Conservation (phyloP, 2,888 invertebrate species). For the Microplitis deprimator region DNA sequence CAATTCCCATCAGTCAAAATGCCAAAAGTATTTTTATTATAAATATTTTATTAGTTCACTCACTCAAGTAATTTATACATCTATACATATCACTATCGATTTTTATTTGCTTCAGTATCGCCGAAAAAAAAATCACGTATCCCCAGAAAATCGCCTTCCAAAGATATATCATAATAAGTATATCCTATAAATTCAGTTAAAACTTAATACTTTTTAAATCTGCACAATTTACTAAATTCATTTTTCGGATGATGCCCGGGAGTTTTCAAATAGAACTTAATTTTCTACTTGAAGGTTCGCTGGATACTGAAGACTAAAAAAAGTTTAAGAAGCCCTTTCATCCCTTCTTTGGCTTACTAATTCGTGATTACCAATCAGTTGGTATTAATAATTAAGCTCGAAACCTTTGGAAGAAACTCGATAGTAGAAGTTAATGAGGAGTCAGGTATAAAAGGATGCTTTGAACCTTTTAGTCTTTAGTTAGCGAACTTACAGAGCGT, state of each 20-base stretch:
- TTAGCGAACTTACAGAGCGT: not conserved
- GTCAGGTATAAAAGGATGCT: not conserved
- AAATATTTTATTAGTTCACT: not conserved
- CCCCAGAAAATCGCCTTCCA: not conserved
- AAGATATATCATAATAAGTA: not conserved
- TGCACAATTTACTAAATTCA: not conserved
- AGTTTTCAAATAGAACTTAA: not conserved
- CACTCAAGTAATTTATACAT: not conserved
- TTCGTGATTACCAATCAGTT: not conserved
- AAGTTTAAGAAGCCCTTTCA: not conserved
- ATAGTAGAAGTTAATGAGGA: not conserved
- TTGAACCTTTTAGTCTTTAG: not conserved
- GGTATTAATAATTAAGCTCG: not conserved
- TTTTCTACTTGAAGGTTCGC: not conserved
- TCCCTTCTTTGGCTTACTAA: not conserved
- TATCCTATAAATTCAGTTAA: not conserved
- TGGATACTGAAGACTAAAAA: not conserved
- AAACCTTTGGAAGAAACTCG: not conserved
- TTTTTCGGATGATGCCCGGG: not conserved
- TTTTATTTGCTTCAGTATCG: not conserved
- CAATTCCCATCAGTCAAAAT: not conserved
- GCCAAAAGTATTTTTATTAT: not conserved
- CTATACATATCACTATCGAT: not conserved
- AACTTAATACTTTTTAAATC: not conserved
- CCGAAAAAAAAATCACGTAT: not conserved